Evolutionary conservation across 2,797 vertebrate species (phyloP).

Genomic region (Loriculus beryllinus): DNA sequence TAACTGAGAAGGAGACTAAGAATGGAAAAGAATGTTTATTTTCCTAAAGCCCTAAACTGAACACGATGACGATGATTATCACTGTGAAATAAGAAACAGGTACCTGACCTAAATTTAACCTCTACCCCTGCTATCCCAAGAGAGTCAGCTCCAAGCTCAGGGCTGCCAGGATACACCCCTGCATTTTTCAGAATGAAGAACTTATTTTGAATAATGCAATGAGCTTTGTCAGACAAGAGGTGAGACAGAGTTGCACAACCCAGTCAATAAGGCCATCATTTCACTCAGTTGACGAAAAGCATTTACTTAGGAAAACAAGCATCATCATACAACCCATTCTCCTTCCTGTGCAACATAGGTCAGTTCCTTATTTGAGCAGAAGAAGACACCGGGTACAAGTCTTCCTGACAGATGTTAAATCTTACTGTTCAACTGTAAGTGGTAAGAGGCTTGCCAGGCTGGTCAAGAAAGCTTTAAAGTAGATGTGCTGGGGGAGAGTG

Average conservation of each 20-base stretch:
- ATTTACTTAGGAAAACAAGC: not conserved
- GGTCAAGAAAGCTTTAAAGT: not conserved
- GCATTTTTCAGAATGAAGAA: not conserved
- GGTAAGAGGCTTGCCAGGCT: not conserved
- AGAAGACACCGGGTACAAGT: not conserved
- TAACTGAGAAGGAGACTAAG: not conserved
- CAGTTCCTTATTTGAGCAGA: rapidly evolving
- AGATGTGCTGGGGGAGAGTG: not conserved
- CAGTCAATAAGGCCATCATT: not conserved
- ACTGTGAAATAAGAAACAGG: not conserved
- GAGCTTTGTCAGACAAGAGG: not conserved
- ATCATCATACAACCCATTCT: not conserved
- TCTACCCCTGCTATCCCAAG: not conserved
- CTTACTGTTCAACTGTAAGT: not conserved
- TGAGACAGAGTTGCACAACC: not conserved
- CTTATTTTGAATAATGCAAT: not conserved
- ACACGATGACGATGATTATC: not conserved
- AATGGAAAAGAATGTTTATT: not conserved
- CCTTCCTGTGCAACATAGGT: not conserved
- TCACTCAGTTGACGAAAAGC: not conserved
- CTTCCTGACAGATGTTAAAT: not conserved
- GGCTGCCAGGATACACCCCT: not conserved
- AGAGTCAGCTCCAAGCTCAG: not conserved
- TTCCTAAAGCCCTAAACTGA: not conserved
- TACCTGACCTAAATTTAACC: not conserved